Evolutionary conservation across 2,113 vertebrate species (phyloP).

Genomic region (Pteruthius melanotis): DNA sequence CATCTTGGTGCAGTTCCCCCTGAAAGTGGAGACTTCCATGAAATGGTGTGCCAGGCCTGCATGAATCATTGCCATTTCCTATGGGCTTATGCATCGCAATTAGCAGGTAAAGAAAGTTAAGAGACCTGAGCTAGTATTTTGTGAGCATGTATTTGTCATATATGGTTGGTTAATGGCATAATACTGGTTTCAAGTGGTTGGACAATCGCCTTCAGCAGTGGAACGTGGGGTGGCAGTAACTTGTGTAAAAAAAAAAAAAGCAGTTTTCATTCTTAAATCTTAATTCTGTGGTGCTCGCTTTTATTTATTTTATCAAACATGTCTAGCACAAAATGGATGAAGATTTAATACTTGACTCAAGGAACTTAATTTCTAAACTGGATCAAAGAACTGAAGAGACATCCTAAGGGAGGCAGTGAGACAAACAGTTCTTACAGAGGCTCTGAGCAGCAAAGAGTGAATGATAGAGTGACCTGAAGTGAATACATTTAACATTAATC

Average conservation of each 20-base stretch:
- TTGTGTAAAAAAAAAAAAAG: background rate
- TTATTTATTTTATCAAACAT: background rate
- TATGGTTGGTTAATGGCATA: background rate
- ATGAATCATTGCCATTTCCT: constrained; percentile 88
- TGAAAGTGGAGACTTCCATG: constrained; percentile 88
- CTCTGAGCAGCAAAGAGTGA: background rate
- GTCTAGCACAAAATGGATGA: background rate
- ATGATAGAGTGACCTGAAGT: background rate
- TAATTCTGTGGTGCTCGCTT: background rate
- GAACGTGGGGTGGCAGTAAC: background rate
- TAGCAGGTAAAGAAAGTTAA: constrained; percentile 77
- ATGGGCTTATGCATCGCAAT: constrained; percentile 83
- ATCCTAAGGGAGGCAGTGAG: background rate
- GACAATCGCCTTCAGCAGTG: background rate
- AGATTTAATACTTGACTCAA: background rate
- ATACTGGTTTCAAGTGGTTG: background rate
- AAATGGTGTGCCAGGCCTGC: constrained; percentile 92
- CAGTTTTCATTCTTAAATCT: background rate
- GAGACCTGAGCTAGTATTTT: background rate
- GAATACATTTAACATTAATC: background rate
- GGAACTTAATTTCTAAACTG: background rate
- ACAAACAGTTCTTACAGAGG: background rate
- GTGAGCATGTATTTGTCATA: background rate
- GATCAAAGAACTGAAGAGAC: background rate
- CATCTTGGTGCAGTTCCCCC: constrained; percentile 82